These are phyloP conservation scores for Mycteria americana DNA, from an alignment of 2,797 vertebrate species.

Conservation along the genomic window DNA sequence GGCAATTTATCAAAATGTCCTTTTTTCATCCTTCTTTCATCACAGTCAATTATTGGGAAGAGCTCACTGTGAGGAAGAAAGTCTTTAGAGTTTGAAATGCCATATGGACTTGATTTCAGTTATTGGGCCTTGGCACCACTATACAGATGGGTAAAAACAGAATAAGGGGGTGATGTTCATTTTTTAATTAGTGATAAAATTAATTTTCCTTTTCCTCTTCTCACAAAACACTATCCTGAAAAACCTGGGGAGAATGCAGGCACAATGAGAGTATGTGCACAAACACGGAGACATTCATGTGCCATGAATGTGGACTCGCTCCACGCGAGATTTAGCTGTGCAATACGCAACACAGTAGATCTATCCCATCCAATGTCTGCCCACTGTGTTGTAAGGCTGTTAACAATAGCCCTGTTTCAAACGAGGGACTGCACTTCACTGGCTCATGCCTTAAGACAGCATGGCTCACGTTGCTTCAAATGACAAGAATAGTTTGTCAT, in stretches of 20 bases:
- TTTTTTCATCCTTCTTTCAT: background rate
- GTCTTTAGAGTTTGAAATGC: background rate
- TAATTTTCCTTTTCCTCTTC: background rate
- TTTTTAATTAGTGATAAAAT: background rate
- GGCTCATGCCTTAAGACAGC: background rate
- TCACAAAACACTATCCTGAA: background rate
- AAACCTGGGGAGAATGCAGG: background rate
- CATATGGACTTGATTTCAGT: background rate
- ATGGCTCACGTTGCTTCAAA: background rate
- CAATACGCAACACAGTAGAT: background rate
- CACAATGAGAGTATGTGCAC: background rate
- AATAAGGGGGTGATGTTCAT: background rate
- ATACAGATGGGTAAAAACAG: background rate
- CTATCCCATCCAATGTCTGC: background rate
- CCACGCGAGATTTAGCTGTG: background rate
- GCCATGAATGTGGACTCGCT: background rate
- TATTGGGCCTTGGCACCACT: background rate
- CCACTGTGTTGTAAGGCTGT: background rate
- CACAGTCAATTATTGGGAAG: background rate
- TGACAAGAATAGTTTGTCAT: background rate
- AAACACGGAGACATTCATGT: background rate
- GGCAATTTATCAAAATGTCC: background rate
- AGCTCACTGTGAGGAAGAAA: background rate
- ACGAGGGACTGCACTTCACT: background rate
- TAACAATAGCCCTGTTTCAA: background rate